Evolutionary conservation across 2,113 vertebrate genomes (phyloP).

Genomic region (Engystomops pustulosus): DNA sequence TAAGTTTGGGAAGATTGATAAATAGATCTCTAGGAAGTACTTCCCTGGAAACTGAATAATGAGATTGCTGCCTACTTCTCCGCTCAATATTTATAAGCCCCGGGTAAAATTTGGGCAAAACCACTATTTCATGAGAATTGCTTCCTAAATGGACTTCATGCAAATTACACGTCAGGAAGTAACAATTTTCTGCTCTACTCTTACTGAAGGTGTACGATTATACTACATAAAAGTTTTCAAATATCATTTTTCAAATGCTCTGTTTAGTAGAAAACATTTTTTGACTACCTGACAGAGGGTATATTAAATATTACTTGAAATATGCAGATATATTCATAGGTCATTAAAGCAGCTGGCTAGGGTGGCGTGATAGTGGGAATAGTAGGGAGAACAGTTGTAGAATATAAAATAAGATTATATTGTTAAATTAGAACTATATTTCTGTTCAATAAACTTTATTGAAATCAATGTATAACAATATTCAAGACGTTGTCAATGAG

Average conservation of each 20-base stretch:
- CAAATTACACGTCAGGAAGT: neutral
- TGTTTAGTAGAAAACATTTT: neutral
- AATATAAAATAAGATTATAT: no score
- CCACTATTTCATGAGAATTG: neutral
- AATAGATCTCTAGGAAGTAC: neutral
- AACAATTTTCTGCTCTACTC: neutral
- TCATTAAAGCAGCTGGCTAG: neutral
- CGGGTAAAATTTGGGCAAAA: conserved; percentile 2
- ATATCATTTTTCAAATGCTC: neutral
- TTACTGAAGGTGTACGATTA: neutral
- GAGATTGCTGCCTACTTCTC: neutral
- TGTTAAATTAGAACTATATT: no score
- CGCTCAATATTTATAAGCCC: neutral
- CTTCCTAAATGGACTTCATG: neutral
- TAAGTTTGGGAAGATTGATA: neutral
- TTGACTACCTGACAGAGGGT: no score
- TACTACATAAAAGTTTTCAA: neutral
- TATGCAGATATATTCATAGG: no score
- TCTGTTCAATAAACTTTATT: no score
- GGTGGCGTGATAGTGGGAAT: no score
- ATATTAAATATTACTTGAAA: no score
- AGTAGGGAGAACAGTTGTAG: no score
- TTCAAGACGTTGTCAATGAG: no score
- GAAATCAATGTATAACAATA: no score
- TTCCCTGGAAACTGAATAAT: conserved; percentile 7